Percentiles rank a stretch among this genome's conserved stretches.
Conservation (phyloP, 2,888 invertebrate species). For the Siphonodentalium dalli region DNA sequence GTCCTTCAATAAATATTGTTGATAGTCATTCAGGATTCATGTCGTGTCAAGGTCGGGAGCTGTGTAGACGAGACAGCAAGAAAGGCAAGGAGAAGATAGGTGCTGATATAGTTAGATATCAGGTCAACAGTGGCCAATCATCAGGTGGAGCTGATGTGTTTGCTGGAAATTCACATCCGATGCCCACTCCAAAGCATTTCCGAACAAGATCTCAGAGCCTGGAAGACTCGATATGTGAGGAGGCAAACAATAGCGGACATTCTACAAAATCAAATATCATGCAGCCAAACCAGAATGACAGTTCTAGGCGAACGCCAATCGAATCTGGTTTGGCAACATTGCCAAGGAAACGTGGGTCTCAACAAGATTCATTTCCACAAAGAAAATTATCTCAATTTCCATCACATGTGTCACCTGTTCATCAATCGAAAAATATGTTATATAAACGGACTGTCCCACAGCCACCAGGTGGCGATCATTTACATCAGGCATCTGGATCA, state of each 20-base stretch:
- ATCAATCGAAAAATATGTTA: too few relatives aligned
- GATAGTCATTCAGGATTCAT: constrained; percentile 37
- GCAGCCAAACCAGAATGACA: constrained; percentile 39
- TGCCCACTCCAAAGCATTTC: constrained; percentile 25
- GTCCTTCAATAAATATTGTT: constrained; percentile 41
- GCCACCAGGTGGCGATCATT: too few relatives aligned
- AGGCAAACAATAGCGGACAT: constrained; percentile 29
- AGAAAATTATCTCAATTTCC: too few relatives aligned
- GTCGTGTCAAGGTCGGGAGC: constrained; percentile 42
- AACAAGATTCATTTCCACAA: too few relatives aligned
- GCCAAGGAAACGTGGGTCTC: constrained; percentile 48
- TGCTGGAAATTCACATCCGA: constrained; percentile 25
- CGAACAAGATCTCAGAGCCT: constrained; percentile 36
- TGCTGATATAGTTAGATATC: constrained; percentile 54
- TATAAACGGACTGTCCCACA: too few relatives aligned
- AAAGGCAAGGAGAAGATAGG: constrained; percentile 42
- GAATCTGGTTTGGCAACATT: constrained; percentile 55
- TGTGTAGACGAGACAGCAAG: constrained; percentile 51
- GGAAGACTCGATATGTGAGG: constrained; percentile 35
- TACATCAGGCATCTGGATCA: too few relatives aligned
- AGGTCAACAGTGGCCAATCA: constrained; percentile 32
- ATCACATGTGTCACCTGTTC: too few relatives aligned
- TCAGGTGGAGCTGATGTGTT: constrained; percentile 16
- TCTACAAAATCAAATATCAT: constrained; percentile 14
- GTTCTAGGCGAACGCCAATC: constrained; percentile 43